Evolutionary conservation across 2,797 vertebrate genomes (phyloP), one percentile per base, ranked within the genome.

Genomic region (Notolepis coatsorum): DNA sequence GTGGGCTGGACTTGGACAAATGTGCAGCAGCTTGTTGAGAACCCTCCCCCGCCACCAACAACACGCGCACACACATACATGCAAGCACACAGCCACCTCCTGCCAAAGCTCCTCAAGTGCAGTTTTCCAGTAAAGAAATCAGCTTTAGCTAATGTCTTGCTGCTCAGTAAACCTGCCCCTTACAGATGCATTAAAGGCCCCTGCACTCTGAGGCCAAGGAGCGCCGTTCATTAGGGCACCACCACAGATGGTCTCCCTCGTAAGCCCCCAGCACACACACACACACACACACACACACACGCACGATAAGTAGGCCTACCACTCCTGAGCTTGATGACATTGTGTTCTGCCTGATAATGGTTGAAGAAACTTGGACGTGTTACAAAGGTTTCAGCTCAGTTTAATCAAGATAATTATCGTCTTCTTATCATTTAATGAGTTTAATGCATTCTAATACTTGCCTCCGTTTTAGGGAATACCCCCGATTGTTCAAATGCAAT

Each of bases 61-160:
- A 66, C 66, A 65, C 67, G 53, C 59, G 59, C 70, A 56, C 71
- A 61, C 61, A 24, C 53, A 61, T 52, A 55, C 46, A 52, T 54
- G 65, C 65, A 45, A 49, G 41, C 76, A 45, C 60, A 52, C 42
- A 52, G 45, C 63, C n/a, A n/a, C n/a, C 74, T 77, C 62, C 74
- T 82, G 72, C 81, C 79, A 92, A 90, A 91, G 85, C 84, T 88
- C 82, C 81, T 92, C 85, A 86, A 91, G 85, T 88, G 66, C 79
- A 82, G 84, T 89, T 89, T 89, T 91, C 81, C 84, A 91, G 88
- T 75, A 88, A 91, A 90, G 84, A 92, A 91, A 90, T 92, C 88
- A 89, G 90, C 87, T 91, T 93, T 90, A 91, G 91, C 90, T 92
- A 91, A 90, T 90, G 89, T 91, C 84, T 88, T 78, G 73, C 86